Percentiles rank a stretch among this genome's conserved stretches.
Evolutionary conservation across 2,113 vertebrate genomes (phyloP).

Genomic region (Ciconia maguari): DNA sequence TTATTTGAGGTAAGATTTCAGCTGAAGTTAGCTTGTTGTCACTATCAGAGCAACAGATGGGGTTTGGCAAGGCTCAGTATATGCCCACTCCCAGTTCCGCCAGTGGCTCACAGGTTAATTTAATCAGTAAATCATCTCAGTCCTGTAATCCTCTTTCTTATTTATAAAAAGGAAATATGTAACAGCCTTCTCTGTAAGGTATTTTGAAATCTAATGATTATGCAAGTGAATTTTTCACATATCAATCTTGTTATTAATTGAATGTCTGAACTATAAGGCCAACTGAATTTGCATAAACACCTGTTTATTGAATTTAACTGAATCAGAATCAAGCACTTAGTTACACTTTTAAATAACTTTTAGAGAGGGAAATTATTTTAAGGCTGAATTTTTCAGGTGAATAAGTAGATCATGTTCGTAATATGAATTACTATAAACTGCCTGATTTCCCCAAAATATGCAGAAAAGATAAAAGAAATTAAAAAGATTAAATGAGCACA

Average conservation of each 20-base stretch:
- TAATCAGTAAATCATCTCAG: neutral
- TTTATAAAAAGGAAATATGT: neutral
- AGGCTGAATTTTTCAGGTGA: neutral
- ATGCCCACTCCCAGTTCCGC: neutral
- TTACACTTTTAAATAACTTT: neutral
- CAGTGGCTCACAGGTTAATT: neutral
- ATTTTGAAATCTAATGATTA: neutral
- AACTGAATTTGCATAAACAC: neutral
- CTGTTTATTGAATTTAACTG: neutral
- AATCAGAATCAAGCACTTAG: neutral
- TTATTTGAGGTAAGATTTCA: neutral
- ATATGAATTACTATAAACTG: neutral
- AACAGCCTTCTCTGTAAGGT: neutral
- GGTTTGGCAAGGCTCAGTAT: neutral
- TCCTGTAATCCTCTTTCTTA: neutral
- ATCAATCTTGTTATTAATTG: neutral
- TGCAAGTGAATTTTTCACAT: neutral
- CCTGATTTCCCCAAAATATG: neutral
- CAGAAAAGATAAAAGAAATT: neutral
- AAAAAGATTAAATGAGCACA: neutral
- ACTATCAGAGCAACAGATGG: neutral
- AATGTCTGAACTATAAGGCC: neutral
- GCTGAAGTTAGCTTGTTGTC: neutral
- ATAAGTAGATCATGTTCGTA: neutral
- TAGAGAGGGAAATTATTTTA: neutral